These are phyloP conservation scores for Drosophila macrospina DNA, from an alignment of 2,888 invertebrate genomes.

Conservation along the genomic window DNA sequence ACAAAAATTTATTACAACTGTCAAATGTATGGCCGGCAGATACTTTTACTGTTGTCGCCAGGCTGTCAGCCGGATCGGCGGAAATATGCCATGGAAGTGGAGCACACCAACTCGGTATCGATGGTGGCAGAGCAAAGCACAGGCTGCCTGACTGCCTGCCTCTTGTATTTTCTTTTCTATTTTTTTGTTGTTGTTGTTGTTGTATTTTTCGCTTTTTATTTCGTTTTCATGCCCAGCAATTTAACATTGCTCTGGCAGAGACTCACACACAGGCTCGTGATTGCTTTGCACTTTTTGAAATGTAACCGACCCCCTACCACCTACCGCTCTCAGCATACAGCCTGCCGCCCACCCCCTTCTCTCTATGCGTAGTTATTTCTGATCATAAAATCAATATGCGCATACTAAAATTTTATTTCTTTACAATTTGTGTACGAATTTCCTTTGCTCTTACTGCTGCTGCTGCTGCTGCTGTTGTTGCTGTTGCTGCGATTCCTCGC, in stretches of 20 bases:
- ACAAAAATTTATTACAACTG: constrained; percentile 72
- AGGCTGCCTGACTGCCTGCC: too few species aligned
- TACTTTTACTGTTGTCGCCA: constrained; percentile 67
- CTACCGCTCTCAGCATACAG: not conserved
- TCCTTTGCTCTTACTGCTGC: constrained; percentile 39
- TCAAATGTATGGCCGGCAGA: constrained; percentile 62
- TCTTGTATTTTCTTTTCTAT: too few species aligned
- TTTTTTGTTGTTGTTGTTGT: too few species aligned
- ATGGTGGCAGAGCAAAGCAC: too few species aligned
- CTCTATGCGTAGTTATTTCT: constrained; percentile 76
- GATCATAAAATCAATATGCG: constrained; percentile 83
- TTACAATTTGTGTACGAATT: constrained; percentile 81
- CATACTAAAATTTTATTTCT: constrained; percentile 82
- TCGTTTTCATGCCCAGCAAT: constrained; percentile 56
- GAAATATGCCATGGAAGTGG: constrained; percentile 32
- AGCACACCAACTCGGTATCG: constrained; percentile 1
- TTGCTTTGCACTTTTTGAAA: constrained; percentile 78
- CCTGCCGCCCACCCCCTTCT: constrained; percentile 25
- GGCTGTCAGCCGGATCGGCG: constrained; percentile 31
- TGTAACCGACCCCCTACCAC: constrained; percentile 17
- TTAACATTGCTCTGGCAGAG: constrained; percentile 39
- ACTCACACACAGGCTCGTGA: constrained; percentile 55
- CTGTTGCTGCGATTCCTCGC: constrained; percentile 14
- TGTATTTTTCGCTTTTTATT: constrained; percentile 52
- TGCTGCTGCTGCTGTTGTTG: constrained; percentile 8